These are phyloP conservation scores for Naso thynnoides DNA, from an alignment of 2,797 vertebrate genomes.

Conservation along the genomic window DNA sequence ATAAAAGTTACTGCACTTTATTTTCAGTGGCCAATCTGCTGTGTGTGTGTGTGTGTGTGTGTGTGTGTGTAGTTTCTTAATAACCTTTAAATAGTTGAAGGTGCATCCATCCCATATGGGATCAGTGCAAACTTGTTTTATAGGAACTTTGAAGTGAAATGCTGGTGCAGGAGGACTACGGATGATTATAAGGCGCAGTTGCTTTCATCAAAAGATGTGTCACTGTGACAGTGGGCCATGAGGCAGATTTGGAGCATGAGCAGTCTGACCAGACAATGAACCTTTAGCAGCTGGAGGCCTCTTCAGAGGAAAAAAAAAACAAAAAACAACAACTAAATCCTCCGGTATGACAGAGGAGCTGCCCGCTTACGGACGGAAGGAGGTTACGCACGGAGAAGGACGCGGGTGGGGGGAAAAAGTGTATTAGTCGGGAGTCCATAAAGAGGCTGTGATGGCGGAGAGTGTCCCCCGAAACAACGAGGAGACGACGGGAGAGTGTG, in stretches of 20 bases:
- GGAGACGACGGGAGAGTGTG: constrained; percentile 29
- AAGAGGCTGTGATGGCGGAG: constrained; percentile 46
- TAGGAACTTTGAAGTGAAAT: constrained; percentile 27
- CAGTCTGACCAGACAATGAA: constrained; percentile 65
- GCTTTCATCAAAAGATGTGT: constrained; percentile 7
- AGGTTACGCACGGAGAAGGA: constrained; percentile 46
- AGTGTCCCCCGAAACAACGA: constrained; percentile 40
- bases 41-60: too few relatives aligned
- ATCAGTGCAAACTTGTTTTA: constrained; percentile 4
- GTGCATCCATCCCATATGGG: background rate
- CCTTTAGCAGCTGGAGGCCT: constrained; percentile 63
- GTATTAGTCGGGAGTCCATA: background rate
- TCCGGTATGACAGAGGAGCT: background rate
- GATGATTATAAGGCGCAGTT: background rate
- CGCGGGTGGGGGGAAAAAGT: constrained; percentile 10
- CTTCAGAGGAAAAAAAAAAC: background rate
- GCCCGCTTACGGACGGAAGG: constrained; percentile 13
- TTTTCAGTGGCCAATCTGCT: too few relatives aligned
- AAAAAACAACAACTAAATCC: too few relatives aligned
- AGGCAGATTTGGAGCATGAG: constrained; percentile 34
- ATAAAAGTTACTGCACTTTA: background rate
- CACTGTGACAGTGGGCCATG: constrained; percentile 22
- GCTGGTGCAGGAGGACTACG: background rate
- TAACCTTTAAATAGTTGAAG: background rate
- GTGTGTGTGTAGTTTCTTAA: too few relatives aligned